Conservation (phyloP, 1,140 invertebrate species). For the Glomeris maerens region DNA sequence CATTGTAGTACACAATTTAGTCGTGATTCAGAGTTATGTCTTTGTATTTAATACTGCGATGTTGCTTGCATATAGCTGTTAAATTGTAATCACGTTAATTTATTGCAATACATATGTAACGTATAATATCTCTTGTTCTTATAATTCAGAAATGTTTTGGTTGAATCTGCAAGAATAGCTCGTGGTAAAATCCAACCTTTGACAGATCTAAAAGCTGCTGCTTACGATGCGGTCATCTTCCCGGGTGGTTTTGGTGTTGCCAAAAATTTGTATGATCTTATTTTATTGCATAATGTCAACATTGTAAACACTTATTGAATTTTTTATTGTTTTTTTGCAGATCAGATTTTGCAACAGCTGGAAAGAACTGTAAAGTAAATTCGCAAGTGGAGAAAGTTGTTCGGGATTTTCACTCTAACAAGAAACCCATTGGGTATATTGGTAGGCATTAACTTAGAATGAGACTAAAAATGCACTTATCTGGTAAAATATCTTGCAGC, state of each 20-base stretch:
- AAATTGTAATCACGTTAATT: too few species aligned
- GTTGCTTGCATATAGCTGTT: too few species aligned
- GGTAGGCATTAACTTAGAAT: too few species aligned
- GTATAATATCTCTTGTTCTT: too few species aligned
- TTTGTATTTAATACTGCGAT: too few species aligned
- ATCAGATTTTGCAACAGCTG: slow-evolving; percentile 41
- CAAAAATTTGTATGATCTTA: slow-evolving; percentile 42
- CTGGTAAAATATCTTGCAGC: too few species aligned
- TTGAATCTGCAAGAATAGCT: slow-evolving; percentile 44
- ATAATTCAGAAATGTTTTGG: slow-evolving; percentile 36
- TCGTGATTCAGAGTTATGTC: too few species aligned
- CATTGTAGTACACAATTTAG: too few species aligned
- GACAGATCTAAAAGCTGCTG: slow-evolving; percentile 29
- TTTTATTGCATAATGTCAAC: slow-evolving; percentile 1
- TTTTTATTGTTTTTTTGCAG: slow-evolving; percentile 25
- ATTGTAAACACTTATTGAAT: slow-evolving; percentile 4
- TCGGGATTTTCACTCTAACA: slow-evolving; percentile 38
- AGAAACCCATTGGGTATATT: slow-evolving; percentile 42
- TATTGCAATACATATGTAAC: too few species aligned
- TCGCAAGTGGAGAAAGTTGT: slow-evolving; percentile 37
- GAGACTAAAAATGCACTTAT: too few species aligned
- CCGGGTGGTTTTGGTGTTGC: slow-evolving; percentile 48
- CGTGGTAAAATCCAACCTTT: slow-evolving; percentile 37
- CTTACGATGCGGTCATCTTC: slow-evolving; percentile 39
- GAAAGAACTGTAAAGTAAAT: slow-evolving; percentile 36